A percentile compares a stretch with the other conserved stretches of the same genome.
Evolutionary conservation across 1,140 invertebrate genomes (phyloP).

Genomic region (Papilio xuthus): DNA sequence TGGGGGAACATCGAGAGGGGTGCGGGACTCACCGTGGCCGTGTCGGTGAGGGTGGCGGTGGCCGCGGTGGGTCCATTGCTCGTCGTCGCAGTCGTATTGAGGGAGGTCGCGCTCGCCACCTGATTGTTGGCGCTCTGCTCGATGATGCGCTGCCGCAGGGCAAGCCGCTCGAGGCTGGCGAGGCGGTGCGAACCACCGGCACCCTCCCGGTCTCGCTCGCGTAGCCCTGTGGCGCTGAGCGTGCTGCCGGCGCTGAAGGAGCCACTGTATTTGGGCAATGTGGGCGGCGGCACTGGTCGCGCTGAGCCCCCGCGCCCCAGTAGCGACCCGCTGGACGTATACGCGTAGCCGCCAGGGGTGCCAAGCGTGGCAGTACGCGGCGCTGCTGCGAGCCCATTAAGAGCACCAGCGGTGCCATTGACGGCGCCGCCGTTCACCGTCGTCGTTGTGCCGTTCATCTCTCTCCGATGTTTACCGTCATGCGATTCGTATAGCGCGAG

Average conservation of each 20-base stretch:
- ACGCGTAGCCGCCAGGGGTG: constrained; percentile 76
- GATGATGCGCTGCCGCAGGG: constrained; percentile 86
- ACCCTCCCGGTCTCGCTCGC: constrained; percentile 77
- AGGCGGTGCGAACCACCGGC: constrained; percentile 84
- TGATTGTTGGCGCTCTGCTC: constrained; percentile 81
- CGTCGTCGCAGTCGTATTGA: constrained; percentile 49
- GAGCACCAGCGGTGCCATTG: constrained; percentile 70
- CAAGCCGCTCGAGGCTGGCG: constrained; percentile 87
- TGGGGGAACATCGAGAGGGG: constrained; percentile 72
- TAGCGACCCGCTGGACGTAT: constrained; percentile 75
- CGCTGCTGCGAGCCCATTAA: constrained; percentile 72
- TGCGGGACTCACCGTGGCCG: constrained; percentile 80
- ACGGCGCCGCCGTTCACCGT: constrained; percentile 75
- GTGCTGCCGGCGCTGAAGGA: constrained; percentile 77
- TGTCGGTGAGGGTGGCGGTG: constrained; percentile 78
- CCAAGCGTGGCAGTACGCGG: constrained; percentile 74
- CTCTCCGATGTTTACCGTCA: constrained; percentile 65
- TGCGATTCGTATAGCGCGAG: constrained; percentile 65
- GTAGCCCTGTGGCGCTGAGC: constrained; percentile 71
- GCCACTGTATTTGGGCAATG: constrained; percentile 84
- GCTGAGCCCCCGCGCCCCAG: constrained; percentile 73
- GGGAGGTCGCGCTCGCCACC: constrained; percentile 52
- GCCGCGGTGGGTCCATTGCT: constrained; percentile 71
- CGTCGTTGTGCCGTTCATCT: constrained; percentile 79
- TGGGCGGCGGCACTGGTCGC: constrained; percentile 85